Conservation (phyloP, 2,888 invertebrate genomes). For the Caenorhabditis imperialis region DNA sequence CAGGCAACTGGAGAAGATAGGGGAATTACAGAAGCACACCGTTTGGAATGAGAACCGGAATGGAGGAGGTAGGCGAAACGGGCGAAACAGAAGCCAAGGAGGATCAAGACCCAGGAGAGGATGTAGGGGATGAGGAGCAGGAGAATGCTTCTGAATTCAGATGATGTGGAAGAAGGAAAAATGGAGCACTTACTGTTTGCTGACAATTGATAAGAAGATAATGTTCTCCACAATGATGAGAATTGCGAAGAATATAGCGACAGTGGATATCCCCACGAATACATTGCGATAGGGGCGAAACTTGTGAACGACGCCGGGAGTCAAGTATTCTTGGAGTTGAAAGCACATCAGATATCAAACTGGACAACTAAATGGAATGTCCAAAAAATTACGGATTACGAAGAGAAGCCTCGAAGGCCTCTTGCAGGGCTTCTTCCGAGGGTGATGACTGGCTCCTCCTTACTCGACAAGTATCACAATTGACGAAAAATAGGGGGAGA, state of each 20-base stretch:
- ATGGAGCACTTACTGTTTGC: conserved; percentile 46
- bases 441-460: too few relatives aligned
- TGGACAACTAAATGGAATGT: conserved; percentile 10
- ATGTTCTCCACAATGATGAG: conserved; percentile 51
- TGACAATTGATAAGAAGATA: conserved; percentile 44
- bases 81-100: conserved; percentile 46
- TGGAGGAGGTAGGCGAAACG: conserved; percentile 48
- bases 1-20: conserved; percentile 26
- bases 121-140: conserved; percentile 51
- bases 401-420: too few relatives aligned
- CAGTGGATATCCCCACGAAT: conserved; percentile 28
- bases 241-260: conserved; percentile 47
- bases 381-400: neutral
- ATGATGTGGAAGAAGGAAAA: neutral
- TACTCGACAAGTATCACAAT: too few relatives aligned
- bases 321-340: conserved; percentile 42
- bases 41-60: conserved; percentile 8
- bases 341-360: conserved; percentile 35
- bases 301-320: conserved; percentile 46
- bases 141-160: conserved; percentile 33
- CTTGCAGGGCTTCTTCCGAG: too few relatives aligned
- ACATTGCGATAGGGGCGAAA: conserved; percentile 50
- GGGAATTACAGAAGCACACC: conserved; percentile 26
- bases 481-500: too few relatives aligned
- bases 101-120: conserved; percentile 52